Evolutionary conservation across 2,888 invertebrate genomes (phyloP).

Genomic region (Lottia gigantea): DNA sequence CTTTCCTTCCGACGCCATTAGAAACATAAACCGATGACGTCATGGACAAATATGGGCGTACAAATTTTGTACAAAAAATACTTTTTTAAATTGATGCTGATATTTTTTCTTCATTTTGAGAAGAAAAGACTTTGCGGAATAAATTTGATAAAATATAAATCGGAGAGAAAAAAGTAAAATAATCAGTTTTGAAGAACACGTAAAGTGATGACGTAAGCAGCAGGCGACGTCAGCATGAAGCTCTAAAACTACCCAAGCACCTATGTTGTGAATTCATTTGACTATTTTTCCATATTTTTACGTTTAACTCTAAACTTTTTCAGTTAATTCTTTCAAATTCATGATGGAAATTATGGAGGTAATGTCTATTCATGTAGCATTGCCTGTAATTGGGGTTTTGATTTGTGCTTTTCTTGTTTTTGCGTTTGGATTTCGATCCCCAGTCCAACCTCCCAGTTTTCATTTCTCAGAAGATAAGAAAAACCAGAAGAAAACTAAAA

Average conservation of each 20-base stretch:
- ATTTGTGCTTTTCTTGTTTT: slow-evolving; percentile 81
- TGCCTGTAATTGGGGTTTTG: slow-evolving; percentile 76
- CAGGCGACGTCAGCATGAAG: slow-evolving; percentile 58
- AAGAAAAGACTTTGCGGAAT: no score
- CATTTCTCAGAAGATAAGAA: slow-evolving; percentile 54
- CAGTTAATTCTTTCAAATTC: slow-evolving; percentile 10
- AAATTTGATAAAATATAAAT: background rate
- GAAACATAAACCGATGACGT: slow-evolving; percentile 24
- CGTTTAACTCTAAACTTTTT: slow-evolving; percentile 20
- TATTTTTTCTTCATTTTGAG: no score
- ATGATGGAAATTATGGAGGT: slow-evolving; percentile 63
- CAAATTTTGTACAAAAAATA: no score
- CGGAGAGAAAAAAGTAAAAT: background rate
- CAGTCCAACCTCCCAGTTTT: slow-evolving; percentile 76
- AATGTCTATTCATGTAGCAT: slow-evolving; percentile 71
- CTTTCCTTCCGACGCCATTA: background rate
- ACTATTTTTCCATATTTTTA: slow-evolving; percentile 48
- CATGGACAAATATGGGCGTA: slow-evolving; percentile 15
- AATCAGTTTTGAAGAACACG: slow-evolving; percentile 24
- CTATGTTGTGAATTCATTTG: background rate
- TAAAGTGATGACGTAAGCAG: slow-evolving; percentile 47
- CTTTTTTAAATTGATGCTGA: no score
- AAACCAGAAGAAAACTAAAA: slow-evolving; percentile 44
- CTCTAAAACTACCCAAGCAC: slow-evolving; percentile 4
- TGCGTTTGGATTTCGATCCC: slow-evolving; percentile 82